These are phyloP conservation scores for Stenoptilia bipunctidactyla DNA, from an alignment of 2,888 invertebrate genomes.

Conservation along the genomic window DNA sequence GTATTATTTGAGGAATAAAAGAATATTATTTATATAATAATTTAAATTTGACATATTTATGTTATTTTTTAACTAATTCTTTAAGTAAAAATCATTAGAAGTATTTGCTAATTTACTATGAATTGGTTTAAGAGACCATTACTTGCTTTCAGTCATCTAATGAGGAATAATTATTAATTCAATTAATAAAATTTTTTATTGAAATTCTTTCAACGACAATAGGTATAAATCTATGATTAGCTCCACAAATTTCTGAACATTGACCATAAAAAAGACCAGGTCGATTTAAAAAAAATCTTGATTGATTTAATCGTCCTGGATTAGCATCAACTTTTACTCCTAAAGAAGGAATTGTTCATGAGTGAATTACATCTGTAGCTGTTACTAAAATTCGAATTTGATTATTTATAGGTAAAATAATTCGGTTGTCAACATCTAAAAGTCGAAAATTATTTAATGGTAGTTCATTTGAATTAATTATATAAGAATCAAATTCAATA, in stretches of 20 bases:
- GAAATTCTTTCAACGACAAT: slow-evolving; percentile 75
- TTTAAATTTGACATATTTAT: slow-evolving; percentile 77
- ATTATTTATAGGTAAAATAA: slow-evolving; percentile 69
- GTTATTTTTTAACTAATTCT: slow-evolving; percentile 70
- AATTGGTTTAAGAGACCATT: slow-evolving; percentile 78
- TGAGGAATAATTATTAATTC: slow-evolving; percentile 67
- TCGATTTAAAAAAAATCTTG: slow-evolving; percentile 71
- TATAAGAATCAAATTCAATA: slow-evolving; percentile 74
- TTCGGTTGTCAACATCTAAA: slow-evolving; percentile 75
- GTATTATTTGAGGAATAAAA: slow-evolving; percentile 79
- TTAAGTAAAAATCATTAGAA: slow-evolving; percentile 76
- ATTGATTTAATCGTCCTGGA: slow-evolving; percentile 76
- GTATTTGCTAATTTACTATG: slow-evolving; percentile 74
- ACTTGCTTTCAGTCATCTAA: slow-evolving; percentile 79
- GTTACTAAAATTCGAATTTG: slow-evolving; percentile 75
- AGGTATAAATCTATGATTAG: slow-evolving; percentile 85
- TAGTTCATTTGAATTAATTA: slow-evolving; percentile 54
- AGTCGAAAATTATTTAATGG: slow-evolving; percentile 58
- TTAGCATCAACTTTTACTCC: slow-evolving; percentile 76
- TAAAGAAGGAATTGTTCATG: slow-evolving; percentile 74
- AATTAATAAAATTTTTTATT: slow-evolving; percentile 68
- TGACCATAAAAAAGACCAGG: slow-evolving; percentile 79
- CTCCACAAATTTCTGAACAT: slow-evolving; percentile 87
- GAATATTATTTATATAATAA: slow-evolving; percentile 71
- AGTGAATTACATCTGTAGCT: slow-evolving; percentile 76